These are phyloP conservation scores for Alectura lathami DNA, from an alignment of 2,113 vertebrate species.

Conservation along the genomic window DNA sequence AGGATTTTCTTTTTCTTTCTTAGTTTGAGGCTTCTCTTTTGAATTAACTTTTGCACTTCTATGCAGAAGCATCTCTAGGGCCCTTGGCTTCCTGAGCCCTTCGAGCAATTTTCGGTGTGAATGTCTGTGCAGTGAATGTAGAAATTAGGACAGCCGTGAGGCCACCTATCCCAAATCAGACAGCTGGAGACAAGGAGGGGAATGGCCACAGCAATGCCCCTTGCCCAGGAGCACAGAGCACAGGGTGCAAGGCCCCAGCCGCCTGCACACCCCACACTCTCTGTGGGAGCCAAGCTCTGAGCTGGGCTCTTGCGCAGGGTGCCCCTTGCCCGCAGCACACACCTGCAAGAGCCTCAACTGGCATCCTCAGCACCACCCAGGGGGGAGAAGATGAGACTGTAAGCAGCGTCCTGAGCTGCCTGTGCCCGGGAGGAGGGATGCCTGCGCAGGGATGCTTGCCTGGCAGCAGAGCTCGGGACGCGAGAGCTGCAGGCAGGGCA, in stretches of 20 bases:
- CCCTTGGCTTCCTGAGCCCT: background rate
- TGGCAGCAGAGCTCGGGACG: rapidly evolving
- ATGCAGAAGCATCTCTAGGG: background rate
- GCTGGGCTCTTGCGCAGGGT: too few relatives aligned
- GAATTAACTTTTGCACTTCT: background rate
- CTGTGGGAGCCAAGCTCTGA: rapidly evolving
- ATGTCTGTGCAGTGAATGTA: background rate
- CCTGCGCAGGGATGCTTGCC: background rate
- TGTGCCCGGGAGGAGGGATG: background rate
- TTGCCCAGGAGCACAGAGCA: background rate
- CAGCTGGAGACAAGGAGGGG: background rate
- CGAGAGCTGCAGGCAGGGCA: rapidly evolving
- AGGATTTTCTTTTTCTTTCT: background rate
- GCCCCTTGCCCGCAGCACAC: background rate
- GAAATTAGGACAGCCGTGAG: conserved; percentile 36
- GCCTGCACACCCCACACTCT: rapidly evolving
- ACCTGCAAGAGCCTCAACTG: background rate
- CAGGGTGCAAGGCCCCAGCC: background rate
- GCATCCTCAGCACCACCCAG: background rate
- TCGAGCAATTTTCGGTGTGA: background rate
- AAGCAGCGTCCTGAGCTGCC: background rate
- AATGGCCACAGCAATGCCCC: rapidly evolving
- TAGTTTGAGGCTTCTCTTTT: background rate
- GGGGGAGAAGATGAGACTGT: background rate
- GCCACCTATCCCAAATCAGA: background rate